These are phyloP conservation scores for Gymnothorax javanicus DNA, from an alignment of 2,797 vertebrate species.

Conservation along the genomic window DNA sequence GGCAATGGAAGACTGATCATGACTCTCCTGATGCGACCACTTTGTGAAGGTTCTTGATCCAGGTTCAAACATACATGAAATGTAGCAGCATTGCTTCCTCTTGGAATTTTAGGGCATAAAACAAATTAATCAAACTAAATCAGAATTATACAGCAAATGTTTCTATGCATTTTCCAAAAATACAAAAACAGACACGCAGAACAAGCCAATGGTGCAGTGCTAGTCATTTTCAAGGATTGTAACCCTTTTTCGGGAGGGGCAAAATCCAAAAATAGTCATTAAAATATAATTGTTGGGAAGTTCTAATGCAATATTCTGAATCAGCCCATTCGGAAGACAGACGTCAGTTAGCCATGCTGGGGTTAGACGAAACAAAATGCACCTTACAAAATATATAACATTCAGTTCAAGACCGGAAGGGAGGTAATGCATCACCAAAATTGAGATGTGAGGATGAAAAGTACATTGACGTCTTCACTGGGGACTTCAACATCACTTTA, in stretches of 20 bases:
- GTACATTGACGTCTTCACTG: not conserved
- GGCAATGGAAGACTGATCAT: constrained; percentile 79
- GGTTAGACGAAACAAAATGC: constrained; percentile 66
- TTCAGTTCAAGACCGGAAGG: constrained; percentile 7
- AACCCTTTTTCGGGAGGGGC: not conserved
- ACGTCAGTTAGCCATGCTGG: constrained; percentile 65
- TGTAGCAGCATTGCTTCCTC: constrained; percentile 84
- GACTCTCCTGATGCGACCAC: constrained; percentile 72
- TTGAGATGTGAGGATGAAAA: constrained; percentile 32
- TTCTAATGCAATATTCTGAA: constrained; percentile 48
- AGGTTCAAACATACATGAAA: constrained; percentile 80
- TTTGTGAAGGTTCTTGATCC: constrained; percentile 75
- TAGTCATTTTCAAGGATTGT: constrained; percentile 40
- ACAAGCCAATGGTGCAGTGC: constrained; percentile 77
- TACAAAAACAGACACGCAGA: constrained; percentile 78
- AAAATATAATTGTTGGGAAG: constrained; percentile 63
- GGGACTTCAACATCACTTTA: not conserved
- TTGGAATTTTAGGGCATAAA: constrained; percentile 76
- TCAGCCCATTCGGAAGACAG: constrained; percentile 60
- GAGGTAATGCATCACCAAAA: constrained; percentile 13
- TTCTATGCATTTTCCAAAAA: constrained; percentile 72
- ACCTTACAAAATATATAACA: constrained; percentile 50
- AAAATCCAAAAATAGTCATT: constrained; percentile 52
- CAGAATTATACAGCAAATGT: constrained; percentile 71
- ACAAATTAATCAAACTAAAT: constrained; percentile 64